Evolutionary conservation across 2,113 vertebrate species (phyloP).

Genomic region (Odocoileus hemionus): DNA sequence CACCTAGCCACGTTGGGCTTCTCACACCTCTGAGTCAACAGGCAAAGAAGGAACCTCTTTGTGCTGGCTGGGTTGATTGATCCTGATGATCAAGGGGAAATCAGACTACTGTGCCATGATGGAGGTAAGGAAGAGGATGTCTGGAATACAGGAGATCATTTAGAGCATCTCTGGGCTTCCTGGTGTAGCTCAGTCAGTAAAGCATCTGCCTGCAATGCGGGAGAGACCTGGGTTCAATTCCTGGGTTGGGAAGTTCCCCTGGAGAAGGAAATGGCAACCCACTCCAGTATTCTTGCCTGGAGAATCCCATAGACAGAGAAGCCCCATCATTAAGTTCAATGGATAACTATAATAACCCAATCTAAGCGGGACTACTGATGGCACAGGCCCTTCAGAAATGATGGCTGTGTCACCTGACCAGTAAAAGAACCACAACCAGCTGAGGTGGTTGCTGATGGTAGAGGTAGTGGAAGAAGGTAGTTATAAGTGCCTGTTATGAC

Average conservation of each 20-base stretch:
- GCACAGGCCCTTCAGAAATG: neutral
- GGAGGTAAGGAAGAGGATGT: neutral
- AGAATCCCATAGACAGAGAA: neutral
- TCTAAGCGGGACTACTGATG: neutral
- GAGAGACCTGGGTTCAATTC: neutral
- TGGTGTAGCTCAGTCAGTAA: neutral
- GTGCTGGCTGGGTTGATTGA: neutral
- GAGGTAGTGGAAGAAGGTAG: neutral
- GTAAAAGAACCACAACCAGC: neutral
- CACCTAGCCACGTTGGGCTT: neutral
- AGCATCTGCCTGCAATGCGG: neutral
- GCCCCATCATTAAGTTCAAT: neutral
- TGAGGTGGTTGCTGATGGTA: neutral
- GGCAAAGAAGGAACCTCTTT: neutral
- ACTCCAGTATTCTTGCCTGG: neutral
- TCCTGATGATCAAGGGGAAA: neutral
- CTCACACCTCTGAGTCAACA: neutral
- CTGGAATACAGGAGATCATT: neutral
- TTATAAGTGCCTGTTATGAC: neutral
- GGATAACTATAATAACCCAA: neutral
- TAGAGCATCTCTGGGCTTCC: neutral
- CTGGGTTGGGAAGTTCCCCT: neutral
- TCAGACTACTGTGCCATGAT: neutral
- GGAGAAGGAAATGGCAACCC: neutral
- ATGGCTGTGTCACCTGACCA: neutral